Evolutionary conservation across 2,797 vertebrate genomes (phyloP).

Genomic region (Rhodeus uyekii): DNA sequence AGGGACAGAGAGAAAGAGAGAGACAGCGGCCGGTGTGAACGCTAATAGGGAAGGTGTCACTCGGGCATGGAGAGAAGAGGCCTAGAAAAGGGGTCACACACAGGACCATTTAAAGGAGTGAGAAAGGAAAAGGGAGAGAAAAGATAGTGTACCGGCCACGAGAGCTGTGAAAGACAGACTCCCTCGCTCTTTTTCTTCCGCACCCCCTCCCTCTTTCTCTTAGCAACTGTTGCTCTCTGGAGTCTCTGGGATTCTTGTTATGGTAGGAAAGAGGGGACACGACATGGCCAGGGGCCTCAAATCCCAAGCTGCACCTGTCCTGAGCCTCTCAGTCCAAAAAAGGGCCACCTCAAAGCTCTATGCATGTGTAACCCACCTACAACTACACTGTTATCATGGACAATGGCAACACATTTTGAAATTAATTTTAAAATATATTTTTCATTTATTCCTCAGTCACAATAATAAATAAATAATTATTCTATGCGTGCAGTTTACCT

Average conservation of each 20-base stretch:
- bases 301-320: conserved; percentile 37
- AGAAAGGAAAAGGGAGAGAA: conserved; percentile 58
- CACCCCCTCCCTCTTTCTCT: conserved; percentile 15
- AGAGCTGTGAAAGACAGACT: conserved; percentile 69
- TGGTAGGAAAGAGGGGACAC: conserved; percentile 7
- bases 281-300: conserved; percentile 41
- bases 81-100: conserved; percentile 67
- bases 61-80: conserved; percentile 72
- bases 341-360: background rate
- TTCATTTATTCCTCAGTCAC: background rate
- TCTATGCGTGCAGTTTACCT: background rate
- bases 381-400: background rate
- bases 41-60: conserved; percentile 71
- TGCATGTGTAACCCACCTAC: background rate
- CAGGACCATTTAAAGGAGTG: conserved; percentile 65
- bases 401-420: background rate
- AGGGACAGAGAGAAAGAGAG: conserved; percentile 42
- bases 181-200: conserved; percentile 22
- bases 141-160: conserved; percentile 58
- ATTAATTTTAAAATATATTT: background rate
- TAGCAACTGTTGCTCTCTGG: conserved; percentile 51
- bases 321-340: conserved; percentile 5
- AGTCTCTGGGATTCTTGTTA: conserved; percentile 15
- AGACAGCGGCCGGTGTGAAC: conserved; percentile 55
- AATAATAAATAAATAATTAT: background rate